Conservation (phyloP, 2,888 invertebrate genomes). For the Cataglyphis altisquamis region DNA sequence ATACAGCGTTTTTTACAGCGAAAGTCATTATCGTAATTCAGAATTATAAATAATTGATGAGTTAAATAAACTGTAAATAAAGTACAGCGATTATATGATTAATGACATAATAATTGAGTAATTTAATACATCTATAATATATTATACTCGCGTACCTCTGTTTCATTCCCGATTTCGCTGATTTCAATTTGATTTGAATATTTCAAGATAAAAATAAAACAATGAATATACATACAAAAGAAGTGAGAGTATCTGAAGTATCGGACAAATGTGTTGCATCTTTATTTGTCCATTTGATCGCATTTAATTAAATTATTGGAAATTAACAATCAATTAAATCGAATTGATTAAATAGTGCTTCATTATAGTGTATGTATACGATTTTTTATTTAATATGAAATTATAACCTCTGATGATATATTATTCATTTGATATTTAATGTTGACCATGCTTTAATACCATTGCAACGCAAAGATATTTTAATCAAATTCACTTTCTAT, state of each 20-base stretch:
- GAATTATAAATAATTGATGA: conserved; percentile 42
- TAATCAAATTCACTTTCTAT: background rate
- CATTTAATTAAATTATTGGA: conserved; percentile 79
- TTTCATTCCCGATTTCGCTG: background rate
- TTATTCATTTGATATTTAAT: conserved; percentile 70
- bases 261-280: conserved; percentile 51
- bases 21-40: conserved; percentile 29
- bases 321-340: conserved; percentile 81
- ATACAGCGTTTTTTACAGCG: conserved; percentile 28
- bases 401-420: conserved; percentile 62
- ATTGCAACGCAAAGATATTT: background rate
- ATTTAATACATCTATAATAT: conserved; percentile 31
- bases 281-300: conserved; percentile 72
- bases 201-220: background rate
- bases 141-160: background rate
- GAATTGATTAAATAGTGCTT: conserved; percentile 77
- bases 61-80: conserved; percentile 65
- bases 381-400: conserved; percentile 66
- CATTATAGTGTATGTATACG: conserved; percentile 73
- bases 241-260: background rate
- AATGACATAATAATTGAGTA: conserved; percentile 49
- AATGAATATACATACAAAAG: background rate
- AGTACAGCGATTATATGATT: conserved; percentile 25
- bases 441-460: conserved; percentile 12
- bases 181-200: background rate